Evolutionary conservation across 1,140 invertebrate genomes (phyloP).

Genomic region (Augochlora pura): DNA sequence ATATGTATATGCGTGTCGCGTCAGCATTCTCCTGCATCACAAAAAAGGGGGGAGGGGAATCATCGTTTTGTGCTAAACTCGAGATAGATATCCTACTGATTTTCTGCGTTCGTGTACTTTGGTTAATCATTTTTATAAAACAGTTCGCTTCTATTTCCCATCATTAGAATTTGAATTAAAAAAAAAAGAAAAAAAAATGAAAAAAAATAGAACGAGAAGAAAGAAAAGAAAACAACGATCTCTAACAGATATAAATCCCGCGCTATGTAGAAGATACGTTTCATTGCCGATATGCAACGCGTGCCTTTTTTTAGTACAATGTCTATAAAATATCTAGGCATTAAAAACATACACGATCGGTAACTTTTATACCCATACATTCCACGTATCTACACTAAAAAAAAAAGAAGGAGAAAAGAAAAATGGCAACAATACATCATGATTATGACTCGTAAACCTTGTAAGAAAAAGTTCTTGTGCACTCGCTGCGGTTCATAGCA

Average conservation of each 20-base stretch:
- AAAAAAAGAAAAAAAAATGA: slow-evolving; percentile 52
- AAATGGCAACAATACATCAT: slow-evolving; percentile 72
- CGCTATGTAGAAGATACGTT: slow-evolving; percentile 51
- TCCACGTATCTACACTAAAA: slow-evolving; percentile 71
- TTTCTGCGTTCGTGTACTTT: slow-evolving; percentile 64
- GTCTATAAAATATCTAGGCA: slow-evolving; percentile 68
- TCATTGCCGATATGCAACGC: slow-evolving; percentile 30
- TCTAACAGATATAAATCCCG: slow-evolving; percentile 50
- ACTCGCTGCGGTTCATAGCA: slow-evolving; percentile 35
- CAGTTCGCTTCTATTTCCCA: slow-evolving; percentile 49
- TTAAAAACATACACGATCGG: slow-evolving; percentile 77
- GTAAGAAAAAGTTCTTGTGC: slow-evolving; percentile 23
- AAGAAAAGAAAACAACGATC: slow-evolving; percentile 25
- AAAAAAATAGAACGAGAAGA: slow-evolving; percentile 18
- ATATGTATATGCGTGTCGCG: slow-evolving; percentile 9
- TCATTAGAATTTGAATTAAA: slow-evolving; percentile 57
- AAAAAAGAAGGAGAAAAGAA: slow-evolving; percentile 57
- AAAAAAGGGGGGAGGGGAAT: slow-evolving; percentile 17
- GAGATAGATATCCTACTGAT: slow-evolving; percentile 24
- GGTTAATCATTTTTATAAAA: slow-evolving; percentile 72
- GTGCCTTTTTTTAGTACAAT: slow-evolving; percentile 54
- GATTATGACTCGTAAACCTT: slow-evolving; percentile 50
- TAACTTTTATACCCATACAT: slow-evolving; percentile 77
- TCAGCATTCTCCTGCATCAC: slow-evolving; percentile 6
- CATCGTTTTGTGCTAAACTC: slow-evolving; percentile 38